Evolutionary conservation across 1,140 invertebrate species (phyloP).

Genomic region (Battus philenor): DNA sequence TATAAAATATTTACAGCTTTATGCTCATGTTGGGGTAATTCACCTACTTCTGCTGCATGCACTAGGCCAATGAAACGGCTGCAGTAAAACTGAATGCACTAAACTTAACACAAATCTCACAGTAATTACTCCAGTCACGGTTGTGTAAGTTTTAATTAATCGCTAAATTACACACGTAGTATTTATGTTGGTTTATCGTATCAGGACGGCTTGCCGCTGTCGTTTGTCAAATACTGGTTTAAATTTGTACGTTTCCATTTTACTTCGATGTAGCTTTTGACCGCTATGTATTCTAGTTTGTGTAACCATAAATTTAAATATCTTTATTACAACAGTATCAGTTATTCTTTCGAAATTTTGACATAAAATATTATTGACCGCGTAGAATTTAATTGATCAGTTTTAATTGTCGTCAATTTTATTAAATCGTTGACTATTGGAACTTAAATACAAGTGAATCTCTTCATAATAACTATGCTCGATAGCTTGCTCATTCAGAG

Average conservation of each 20-base stretch:
- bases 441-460: too few species aligned
- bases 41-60: constrained; percentile 22
- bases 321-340: too few species aligned
- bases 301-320: too few species aligned
- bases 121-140: constrained; percentile 61
- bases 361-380: too few species aligned
- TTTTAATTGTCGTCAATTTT: too few species aligned
- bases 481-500: too few species aligned
- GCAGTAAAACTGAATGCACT: constrained; percentile 48
- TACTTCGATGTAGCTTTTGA: too few species aligned
- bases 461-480: too few species aligned
- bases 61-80: constrained; percentile 7
- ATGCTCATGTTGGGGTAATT: constrained; percentile 24
- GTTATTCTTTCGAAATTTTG: too few species aligned
- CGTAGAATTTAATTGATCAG: too few species aligned
- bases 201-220: constrained; percentile 22
- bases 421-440: too few species aligned
- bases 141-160: constrained; percentile 71
- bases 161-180: constrained; percentile 61
- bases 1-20: constrained; percentile 25
- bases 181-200: constrained; percentile 32
- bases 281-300: too few species aligned
- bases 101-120: constrained; percentile 47
- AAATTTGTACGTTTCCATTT: constrained; percentile 36
- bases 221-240: constrained; percentile 38